Percentiles rank a stretch among this genome's conserved stretches.
Evolutionary conservation across 2,797 vertebrate species (phyloP).

Genomic region (Oreonectes daqikongensis): DNA sequence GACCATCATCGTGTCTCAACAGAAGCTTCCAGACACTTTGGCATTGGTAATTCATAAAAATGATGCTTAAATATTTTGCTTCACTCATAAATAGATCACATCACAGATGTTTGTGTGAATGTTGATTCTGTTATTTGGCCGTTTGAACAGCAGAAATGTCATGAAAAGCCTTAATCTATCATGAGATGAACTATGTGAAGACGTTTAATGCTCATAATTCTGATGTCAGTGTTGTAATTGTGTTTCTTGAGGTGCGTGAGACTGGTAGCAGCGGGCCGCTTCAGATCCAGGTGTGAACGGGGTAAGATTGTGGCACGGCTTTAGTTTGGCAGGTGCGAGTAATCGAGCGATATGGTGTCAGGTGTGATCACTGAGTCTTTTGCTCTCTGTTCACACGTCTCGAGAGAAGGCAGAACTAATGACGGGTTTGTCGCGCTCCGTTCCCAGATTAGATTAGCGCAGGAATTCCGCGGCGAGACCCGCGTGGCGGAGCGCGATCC

Average conservation of each 20-base stretch:
- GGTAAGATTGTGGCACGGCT: not conserved
- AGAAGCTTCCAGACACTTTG: too few relatives aligned
- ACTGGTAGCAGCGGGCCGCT: not conserved
- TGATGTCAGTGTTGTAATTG: slow-evolving; percentile 4
- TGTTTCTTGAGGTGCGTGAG: slow-evolving; percentile 3
- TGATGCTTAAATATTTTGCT: too few relatives aligned
- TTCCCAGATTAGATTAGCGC: slow-evolving; percentile 58
- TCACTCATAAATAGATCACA: too few relatives aligned
- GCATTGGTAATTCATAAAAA: too few relatives aligned
- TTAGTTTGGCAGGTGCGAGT: slow-evolving; percentile 45
- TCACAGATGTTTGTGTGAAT: too few relatives aligned
- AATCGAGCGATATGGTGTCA: slow-evolving; percentile 8
- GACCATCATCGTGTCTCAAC: too few relatives aligned
- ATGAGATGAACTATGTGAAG: not conserved
- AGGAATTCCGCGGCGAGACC: slow-evolving; percentile 53
- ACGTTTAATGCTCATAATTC: not conserved
- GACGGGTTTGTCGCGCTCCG: slow-evolving; percentile 52
- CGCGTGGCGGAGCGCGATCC: slow-evolving; percentile 44
- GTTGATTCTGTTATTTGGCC: too few relatives aligned
- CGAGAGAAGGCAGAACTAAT: slow-evolving; percentile 50
- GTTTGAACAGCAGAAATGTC: slow-evolving; percentile 1
- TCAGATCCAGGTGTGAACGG: slow-evolving; percentile 22
- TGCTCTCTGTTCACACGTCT: slow-evolving; percentile 31
- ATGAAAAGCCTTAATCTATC: too few relatives aligned
- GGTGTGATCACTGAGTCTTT: slow-evolving; percentile 26